phyloP scores from a whole-genome alignment of 2,113 vertebrate genomes.

The Burhinus oedicnemus region DNA sequence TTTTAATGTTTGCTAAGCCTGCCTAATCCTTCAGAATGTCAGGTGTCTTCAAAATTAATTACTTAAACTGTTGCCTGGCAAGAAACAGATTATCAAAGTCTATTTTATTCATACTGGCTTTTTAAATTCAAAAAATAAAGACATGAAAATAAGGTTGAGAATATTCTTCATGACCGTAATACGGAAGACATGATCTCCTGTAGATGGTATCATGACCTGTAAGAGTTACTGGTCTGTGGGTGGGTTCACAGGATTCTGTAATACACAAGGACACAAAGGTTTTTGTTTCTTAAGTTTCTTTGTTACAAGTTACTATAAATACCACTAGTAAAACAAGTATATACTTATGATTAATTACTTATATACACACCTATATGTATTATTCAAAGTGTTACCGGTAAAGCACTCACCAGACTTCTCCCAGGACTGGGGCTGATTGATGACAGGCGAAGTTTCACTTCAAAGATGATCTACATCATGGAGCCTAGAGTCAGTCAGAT shows the following conservation, averaged over 20 bases:
- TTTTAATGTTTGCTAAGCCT: constrained; percentile 11
- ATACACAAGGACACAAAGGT: background rate
- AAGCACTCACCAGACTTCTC: background rate
- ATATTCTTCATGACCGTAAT: background rate
- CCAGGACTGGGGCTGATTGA: background rate
- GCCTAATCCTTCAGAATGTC: background rate
- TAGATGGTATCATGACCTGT: background rate
- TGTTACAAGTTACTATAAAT: background rate
- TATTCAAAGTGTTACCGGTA: background rate
- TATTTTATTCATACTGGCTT: background rate
- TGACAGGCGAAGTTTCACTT: background rate
- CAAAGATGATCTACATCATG: accelerated
- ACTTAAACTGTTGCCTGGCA: background rate
- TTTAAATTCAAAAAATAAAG: background rate
- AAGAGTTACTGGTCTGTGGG: background rate
- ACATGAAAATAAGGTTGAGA: background rate
- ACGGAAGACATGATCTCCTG: background rate
- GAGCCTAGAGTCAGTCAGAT: background rate
- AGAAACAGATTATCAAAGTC: background rate
- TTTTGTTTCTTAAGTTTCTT: background rate
- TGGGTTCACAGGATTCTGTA: background rate
- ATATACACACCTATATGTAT: background rate
- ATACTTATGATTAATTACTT: background rate
- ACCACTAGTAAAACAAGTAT: background rate
- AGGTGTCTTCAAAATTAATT: background rate